Percentiles rank a stretch among this genome's conserved stretches.
phyloP scores from a whole-genome alignment of 2,888 invertebrate genomes.

The Erynnis tages region DNA sequence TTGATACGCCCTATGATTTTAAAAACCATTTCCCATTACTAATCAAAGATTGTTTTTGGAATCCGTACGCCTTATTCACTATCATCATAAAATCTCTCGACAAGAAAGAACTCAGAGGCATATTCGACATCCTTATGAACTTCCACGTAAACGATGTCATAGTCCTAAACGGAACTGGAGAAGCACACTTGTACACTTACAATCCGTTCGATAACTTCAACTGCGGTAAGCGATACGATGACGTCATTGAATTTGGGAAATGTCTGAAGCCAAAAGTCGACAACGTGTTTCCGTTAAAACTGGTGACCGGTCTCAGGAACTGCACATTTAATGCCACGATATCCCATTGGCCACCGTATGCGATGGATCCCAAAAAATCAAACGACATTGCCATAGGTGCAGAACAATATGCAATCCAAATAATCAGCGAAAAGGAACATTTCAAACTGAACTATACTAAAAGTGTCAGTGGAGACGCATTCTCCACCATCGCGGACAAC shows the following conservation, averaged over 20 bases:
- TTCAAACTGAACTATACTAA: slow-evolving; percentile 47
- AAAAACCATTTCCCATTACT: slow-evolving; percentile 33
- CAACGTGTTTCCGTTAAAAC: slow-evolving; percentile 44
- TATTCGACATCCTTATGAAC: slow-evolving; percentile 48
- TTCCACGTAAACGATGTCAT: slow-evolving; percentile 44
- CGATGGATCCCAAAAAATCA: slow-evolving; percentile 36
- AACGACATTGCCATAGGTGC: slow-evolving; percentile 29
- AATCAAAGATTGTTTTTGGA: slow-evolving; percentile 44
- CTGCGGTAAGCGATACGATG: slow-evolving; percentile 53
- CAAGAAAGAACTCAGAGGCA: slow-evolving; percentile 31
- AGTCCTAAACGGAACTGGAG: slow-evolving; percentile 42
- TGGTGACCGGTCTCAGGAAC: slow-evolving; percentile 44
- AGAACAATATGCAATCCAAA: slow-evolving; percentile 40
- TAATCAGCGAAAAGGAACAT: slow-evolving; percentile 45
- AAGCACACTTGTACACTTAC: slow-evolving; percentile 50
- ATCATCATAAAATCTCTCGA: slow-evolving; percentile 41
- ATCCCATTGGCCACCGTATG: slow-evolving; percentile 52
- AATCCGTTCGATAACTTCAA: slow-evolving; percentile 56
- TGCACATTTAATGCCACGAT: slow-evolving; percentile 48
- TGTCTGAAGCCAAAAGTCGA: slow-evolving; percentile 38
- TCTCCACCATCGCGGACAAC: slow-evolving; percentile 33
- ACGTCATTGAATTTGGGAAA: slow-evolving; percentile 46
- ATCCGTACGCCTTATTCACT: slow-evolving; percentile 46
- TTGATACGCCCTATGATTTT: slow-evolving; percentile 35
- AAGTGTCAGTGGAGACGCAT: slow-evolving; percentile 33